Evolutionary conservation across 2,888 invertebrate genomes (phyloP), one percentile per base, ranked within the genome.

Genomic region (Ophion slaviceki): DNA sequence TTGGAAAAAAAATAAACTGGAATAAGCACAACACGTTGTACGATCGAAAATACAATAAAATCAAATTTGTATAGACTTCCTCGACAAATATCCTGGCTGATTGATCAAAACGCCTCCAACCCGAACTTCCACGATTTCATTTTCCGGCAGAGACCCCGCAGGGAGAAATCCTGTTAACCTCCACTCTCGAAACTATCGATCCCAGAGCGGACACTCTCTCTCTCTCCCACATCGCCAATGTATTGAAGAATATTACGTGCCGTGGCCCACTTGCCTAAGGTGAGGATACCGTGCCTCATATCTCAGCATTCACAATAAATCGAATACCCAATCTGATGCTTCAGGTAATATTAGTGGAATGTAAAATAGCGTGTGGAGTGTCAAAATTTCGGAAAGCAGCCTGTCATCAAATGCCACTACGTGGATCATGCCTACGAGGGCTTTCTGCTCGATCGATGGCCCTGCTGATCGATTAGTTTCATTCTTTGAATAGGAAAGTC

Each of bases 171-270:
- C 32, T 32, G 32, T 32, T 32, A 32, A 32, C 32, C 32, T 32
- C 32, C 32, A 32, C 32, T 32, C 32, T 32, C 32, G 32, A 32
- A 4, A 32, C 32, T 32, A 32, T 32, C 45, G 75, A 87, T 61
- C 47, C 83, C 14, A 40, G 47, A 45, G 8, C 70, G 24, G n/a
- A 47, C 24, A 24, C 4, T 32, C 32, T 32, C 32, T 3, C 32
- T 32, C 32, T 32, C 32, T 36, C 28, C 75, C 47, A 47, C n/a
- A 28, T 47, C 64, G 45, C 47, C 64, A 28, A 75, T 32, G 28
- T 53, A 64, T 75, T 20, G 62, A 47, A 75, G 28, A 75, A 11
- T 40, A 61, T 47, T 64, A 20, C 28, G 24, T 75, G 75, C n/a
- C 47, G 75, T 17, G 45, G 24, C 61, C 32, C 32, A 61, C 61